phyloP scores from a whole-genome alignment of 2,113 vertebrate species.

The Pipra filicauda region DNA sequence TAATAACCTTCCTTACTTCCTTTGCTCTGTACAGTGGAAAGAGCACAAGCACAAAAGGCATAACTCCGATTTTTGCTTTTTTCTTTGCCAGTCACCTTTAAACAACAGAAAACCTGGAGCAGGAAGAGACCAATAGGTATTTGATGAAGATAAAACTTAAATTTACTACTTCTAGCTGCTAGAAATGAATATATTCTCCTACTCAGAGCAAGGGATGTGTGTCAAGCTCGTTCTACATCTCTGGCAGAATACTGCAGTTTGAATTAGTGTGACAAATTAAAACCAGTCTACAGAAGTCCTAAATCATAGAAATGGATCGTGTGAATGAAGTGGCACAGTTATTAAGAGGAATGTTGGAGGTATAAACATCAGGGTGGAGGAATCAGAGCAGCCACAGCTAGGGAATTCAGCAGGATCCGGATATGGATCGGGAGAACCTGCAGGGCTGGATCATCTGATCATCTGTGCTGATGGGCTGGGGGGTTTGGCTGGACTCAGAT shows the following conservation, averaged over 20 bases:
- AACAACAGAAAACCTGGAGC: slow-evolving; percentile 40
- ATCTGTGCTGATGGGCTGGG: neutral
- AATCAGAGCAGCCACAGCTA: neutral
- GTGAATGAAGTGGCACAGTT: neutral
- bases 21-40: neutral
- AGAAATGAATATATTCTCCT: slow-evolving; percentile 23
- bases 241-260: slow-evolving; percentile 59
- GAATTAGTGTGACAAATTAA: slow-evolving; percentile 71
- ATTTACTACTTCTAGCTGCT: slow-evolving; percentile 22
- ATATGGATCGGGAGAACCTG: neutral
- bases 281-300: slow-evolving; percentile 38
- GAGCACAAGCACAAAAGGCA: neutral
- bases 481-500: neutral
- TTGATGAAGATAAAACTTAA: slow-evolving; percentile 28
- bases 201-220: slow-evolving; percentile 28
- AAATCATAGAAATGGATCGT: slow-evolving; percentile 33
- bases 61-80: neutral
- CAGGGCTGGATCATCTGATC: neutral
- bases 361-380: neutral
- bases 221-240: slow-evolving; percentile 48
- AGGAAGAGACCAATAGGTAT: neutral
- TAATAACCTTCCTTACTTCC: neutral
- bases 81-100: slow-evolving; percentile 23
- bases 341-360: neutral
- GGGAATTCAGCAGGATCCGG: neutral